Evolutionary conservation across 35 echinoderm and acorn worm species (phyloP), one percentile per base, ranked within the genome.

Genomic region (Amphiura filiformis): DNA sequence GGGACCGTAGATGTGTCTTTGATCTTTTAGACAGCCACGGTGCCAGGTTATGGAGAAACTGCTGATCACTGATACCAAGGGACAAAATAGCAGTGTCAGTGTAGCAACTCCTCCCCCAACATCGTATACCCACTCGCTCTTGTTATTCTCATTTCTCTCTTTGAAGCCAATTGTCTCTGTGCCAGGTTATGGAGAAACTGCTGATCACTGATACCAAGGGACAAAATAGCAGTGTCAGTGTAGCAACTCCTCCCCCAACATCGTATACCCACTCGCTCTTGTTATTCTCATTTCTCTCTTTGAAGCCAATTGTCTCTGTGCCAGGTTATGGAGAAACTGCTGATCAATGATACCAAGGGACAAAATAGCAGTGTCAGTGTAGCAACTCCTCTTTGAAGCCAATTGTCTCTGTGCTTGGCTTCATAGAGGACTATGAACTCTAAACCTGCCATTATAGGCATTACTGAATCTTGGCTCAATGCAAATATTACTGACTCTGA

Each of bases 81-180:
- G 84, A 87, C 11, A 31, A 36, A 11, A 87, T 87, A 22, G 70
- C 70, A 18, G 70, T 37, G 2, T 87, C 84, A 37, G 38, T 78
- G 38, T 87, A 87, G 65, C 57, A 80, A 65, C 35, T n/a, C 84
- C 70, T 36, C 84, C 84, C 11, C 17, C 4, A 37, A 79, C 65
- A 76, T 87, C 84, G 36, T 87, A 87, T 7, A 87, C 84, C 70
- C 57, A 78, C 38, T 87, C 84, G 38, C 84, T 87, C 38, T 38
- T 37, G 32, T 87, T 87, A 65, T 13, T 78, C 70, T 38, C 9
- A 30, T 15, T 87, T 37, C 70, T 87, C 23, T 76, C 34, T 77
- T 87, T 87, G 70, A 87, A 87, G 31, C 70, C 84, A 34, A 87
- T 77, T 31, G 28, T 38, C 1, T 76, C 84, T 37, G 7, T 52